Conservation (phyloP, 2,888 invertebrate genomes). For the Embidobia sp. region DNA sequence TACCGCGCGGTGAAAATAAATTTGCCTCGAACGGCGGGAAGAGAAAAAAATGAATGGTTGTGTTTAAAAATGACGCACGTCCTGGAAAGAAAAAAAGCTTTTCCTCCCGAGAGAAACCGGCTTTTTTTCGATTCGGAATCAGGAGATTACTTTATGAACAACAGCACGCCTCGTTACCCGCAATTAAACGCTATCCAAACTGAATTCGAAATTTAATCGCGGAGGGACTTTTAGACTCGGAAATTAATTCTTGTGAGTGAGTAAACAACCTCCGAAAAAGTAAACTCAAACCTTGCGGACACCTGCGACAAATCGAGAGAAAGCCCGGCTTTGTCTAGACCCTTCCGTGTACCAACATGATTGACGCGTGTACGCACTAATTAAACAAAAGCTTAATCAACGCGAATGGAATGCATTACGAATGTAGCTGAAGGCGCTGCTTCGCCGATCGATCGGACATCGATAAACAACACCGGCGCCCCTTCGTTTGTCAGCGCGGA, state of each 20-base stretch:
- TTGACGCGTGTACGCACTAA: constrained; percentile 55
- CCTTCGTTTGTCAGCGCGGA: constrained; percentile 36
- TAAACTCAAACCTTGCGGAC: not conserved
- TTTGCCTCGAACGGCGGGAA: not conserved
- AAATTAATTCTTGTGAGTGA: no score
- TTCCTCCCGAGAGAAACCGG: no score
- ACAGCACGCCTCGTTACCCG: no score
- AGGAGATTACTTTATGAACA: no score
- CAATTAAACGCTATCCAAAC: no score
- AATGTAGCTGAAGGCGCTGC: constrained; percentile 31
- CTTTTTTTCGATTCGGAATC: no score
- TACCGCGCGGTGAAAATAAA: constrained; percentile 23
- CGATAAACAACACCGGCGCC: constrained; percentile 47
- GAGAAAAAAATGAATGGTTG: no score
- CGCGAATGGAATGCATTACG: constrained; percentile 29
- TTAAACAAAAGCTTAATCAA: constrained; percentile 67
- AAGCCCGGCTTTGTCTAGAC: constrained; percentile 31
- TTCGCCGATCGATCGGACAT: constrained; percentile 21
- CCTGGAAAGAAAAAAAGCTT: no score
- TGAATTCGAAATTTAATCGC: no score
- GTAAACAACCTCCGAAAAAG: no score
- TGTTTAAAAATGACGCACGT: no score
- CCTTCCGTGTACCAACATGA: constrained; percentile 32
- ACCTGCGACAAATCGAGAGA: constrained; percentile 54
- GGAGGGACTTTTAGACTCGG: no score